Percentiles rank a stretch among this genome's conserved stretches.
phyloP scores from a whole-genome alignment of 2,797 vertebrate genomes.

The Momotus momota region DNA sequence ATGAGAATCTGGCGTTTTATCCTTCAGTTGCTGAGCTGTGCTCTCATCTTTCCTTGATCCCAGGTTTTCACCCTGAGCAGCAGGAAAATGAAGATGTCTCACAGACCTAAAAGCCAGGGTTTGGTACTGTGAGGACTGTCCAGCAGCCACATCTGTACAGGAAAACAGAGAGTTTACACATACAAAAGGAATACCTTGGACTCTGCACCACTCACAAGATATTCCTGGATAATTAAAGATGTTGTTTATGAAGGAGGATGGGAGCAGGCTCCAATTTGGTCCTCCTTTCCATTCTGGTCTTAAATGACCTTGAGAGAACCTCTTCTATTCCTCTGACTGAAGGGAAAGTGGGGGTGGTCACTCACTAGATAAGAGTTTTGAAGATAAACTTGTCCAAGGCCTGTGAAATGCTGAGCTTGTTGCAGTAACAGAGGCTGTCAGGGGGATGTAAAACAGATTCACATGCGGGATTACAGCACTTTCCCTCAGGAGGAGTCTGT shows the following conservation, averaged over 20 bases:
- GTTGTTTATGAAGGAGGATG: neutral
- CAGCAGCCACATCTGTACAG: fast-evolving
- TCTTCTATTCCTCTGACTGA: neutral
- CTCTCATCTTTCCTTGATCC: neutral
- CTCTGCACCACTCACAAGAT: neutral
- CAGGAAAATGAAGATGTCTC: neutral
- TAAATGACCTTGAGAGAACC: neutral
- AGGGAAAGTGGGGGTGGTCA: neutral
- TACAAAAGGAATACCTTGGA: neutral
- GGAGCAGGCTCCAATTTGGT: neutral
- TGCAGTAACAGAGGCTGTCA: fast-evolving
- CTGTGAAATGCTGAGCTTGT: neutral
- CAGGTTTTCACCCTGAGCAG: neutral
- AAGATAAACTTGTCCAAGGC: neutral
- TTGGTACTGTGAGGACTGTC: neutral
- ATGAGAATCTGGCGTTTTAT: neutral
- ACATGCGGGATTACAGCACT: neutral
- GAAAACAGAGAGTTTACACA: neutral
- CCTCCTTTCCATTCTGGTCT: neutral
- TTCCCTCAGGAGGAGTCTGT: neutral
- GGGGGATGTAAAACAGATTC: neutral
- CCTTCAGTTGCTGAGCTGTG: neutral
- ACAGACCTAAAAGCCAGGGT: neutral
- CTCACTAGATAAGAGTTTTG: neutral
- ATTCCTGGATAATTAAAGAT: neutral